These are phyloP conservation scores for Diploscapter pachys DNA, from an alignment of 1,140 invertebrate species.

Conservation along the genomic window DNA sequence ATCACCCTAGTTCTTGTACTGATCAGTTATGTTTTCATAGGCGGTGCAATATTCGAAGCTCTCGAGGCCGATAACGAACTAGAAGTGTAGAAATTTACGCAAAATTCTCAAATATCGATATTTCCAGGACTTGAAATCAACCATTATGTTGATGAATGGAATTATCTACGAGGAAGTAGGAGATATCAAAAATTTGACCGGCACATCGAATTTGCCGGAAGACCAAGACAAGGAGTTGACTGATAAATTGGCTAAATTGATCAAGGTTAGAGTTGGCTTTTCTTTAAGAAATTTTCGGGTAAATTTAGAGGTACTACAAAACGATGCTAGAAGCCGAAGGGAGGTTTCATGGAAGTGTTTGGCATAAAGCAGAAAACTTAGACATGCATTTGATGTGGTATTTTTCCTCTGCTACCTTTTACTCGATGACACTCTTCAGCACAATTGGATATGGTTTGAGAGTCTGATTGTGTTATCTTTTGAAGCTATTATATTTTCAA, in stretches of 20 bases:
- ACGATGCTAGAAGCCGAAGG: conserved; percentile 24
- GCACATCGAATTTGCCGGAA: no score
- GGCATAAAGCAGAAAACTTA: conserved; percentile 33
- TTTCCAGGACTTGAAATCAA: no score
- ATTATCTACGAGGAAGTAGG: no score
- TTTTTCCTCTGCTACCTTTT: conserved; percentile 18
- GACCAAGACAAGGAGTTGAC: no score
- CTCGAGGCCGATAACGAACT: conserved; percentile 26
- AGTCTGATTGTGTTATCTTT: not conserved
- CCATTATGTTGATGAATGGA: no score
- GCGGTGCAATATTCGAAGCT: conserved; percentile 21
- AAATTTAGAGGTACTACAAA: conserved; percentile 23
- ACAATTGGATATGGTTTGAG: conserved; percentile 27
- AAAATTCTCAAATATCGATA: no score
- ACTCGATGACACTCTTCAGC: conserved; percentile 24
- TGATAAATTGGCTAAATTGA: no score
- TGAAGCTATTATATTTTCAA: not conserved
- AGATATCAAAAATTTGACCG: no score
- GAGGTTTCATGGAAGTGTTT: conserved; percentile 23
- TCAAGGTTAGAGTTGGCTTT: no score
- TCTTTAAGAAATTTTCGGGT: no score
- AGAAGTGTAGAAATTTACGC: not conserved
- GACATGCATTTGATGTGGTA: conserved; percentile 31
- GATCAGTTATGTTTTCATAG: conserved; percentile 25
- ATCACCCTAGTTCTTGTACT: conserved; percentile 18